Evolutionary conservation across 1,140 invertebrate species (phyloP).

Genomic region (Sycophila sp.): DNA sequence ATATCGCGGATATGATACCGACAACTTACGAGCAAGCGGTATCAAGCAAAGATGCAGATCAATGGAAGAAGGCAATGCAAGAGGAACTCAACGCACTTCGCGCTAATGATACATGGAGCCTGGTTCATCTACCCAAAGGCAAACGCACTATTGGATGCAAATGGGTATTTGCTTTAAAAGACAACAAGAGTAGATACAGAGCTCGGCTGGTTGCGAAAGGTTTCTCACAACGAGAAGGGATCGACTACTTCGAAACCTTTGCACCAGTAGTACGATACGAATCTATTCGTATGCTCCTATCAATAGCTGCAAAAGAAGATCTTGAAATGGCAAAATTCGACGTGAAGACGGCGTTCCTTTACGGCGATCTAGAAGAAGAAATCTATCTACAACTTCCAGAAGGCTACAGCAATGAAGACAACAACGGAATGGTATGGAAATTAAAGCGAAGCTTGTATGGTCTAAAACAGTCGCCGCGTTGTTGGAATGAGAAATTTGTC

Average conservation of each 20-base stretch:
- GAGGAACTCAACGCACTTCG: not conserved
- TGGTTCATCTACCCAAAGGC: not conserved
- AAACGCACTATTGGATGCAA: not conserved
- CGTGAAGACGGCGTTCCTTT: not conserved
- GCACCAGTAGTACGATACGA: slow-evolving; percentile 6
- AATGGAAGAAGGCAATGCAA: slow-evolving; percentile 3
- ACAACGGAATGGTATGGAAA: slow-evolving; percentile 41
- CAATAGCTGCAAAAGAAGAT: not conserved
- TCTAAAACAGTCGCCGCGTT: slow-evolving; percentile 57
- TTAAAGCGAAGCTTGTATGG: slow-evolving; percentile 60
- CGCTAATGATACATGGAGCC: slow-evolving; percentile 3
- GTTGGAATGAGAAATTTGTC: slow-evolving; percentile 54
- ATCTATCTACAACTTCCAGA: not conserved
- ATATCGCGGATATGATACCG: not conserved
- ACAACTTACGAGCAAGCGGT: not conserved
- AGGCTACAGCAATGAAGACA: too few species aligned
- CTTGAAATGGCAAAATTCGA: not conserved
- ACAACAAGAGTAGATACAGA: slow-evolving; percentile 18
- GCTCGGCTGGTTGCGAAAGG: slow-evolving; percentile 2
- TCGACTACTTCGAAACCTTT: slow-evolving; percentile 11
- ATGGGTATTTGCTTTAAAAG: slow-evolving; percentile 10
- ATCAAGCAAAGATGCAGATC: not conserved
- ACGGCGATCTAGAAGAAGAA: slow-evolving; percentile 1
- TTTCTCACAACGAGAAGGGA: not conserved
- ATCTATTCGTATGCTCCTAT: not conserved